A percentile compares a stretch with the other conserved stretches of the same genome.
phyloP scores from a whole-genome alignment of 2,113 vertebrate genomes.

The Onychostruthus taczanowskii region DNA sequence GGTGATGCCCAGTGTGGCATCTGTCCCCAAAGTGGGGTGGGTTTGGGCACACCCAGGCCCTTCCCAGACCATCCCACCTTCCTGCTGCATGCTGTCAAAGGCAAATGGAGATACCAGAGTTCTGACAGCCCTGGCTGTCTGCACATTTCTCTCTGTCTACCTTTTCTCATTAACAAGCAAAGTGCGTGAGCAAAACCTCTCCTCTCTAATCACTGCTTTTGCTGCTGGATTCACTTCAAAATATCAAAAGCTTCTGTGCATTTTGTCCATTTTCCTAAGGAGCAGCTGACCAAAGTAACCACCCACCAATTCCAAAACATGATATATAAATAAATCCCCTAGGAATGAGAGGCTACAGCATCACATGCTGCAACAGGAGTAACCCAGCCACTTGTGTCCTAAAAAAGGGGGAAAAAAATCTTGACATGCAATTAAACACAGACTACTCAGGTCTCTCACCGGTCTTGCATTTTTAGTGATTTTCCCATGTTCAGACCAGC shows the following conservation, averaged over 20 bases:
- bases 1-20: not conserved
- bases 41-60: not conserved
- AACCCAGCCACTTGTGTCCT: not conserved
- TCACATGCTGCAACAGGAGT: not conserved
- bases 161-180: constrained; percentile 1
- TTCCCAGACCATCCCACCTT: not conserved
- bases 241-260: not conserved
- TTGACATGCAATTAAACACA: not conserved
- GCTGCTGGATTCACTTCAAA: constrained; percentile 10
- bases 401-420: not conserved
- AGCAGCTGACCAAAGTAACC: not conserved
- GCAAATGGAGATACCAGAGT: not conserved
- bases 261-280: not conserved
- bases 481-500: not conserved
- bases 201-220: constrained; percentile 23
- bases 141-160: not conserved
- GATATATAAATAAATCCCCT: not conserved
- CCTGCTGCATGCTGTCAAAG: not conserved
- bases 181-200: not conserved
- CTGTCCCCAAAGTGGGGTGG: not conserved
- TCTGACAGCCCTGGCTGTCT: not conserved
- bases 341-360: not conserved
- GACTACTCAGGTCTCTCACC: not conserved
- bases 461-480: not conserved
- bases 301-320: not conserved